Percentiles rank a stretch among this genome's conserved stretches.
phyloP scores from a whole-genome alignment of 2,797 vertebrate genomes.

The Orientallactaga sibirica region DNA sequence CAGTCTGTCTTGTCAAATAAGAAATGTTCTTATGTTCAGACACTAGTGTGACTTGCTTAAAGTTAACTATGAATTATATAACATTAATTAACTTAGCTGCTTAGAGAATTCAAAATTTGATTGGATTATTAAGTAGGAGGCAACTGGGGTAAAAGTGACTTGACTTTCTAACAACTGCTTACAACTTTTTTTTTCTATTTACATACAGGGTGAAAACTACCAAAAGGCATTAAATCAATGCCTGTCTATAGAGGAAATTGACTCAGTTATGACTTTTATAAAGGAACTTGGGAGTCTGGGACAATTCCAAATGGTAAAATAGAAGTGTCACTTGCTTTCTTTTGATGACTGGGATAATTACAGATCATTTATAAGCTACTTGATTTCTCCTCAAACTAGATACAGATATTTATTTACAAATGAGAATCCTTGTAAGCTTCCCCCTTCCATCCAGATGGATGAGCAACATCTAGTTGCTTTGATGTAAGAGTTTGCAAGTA shows the following conservation, averaged over 20 bases:
- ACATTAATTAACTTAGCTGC: not conserved
- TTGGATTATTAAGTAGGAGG: not conserved
- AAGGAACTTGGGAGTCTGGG: constrained; percentile 90
- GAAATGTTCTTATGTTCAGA: not conserved
- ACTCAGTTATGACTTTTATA: constrained; percentile 90
- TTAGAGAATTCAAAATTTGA: constrained; percentile 17
- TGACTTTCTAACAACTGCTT: not conserved
- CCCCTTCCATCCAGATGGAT: constrained; percentile 64
- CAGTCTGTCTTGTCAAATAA: not conserved
- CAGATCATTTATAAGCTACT: constrained; percentile 54
- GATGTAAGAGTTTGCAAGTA: constrained; percentile 38
- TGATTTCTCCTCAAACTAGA: constrained; percentile 46
- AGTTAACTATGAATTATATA: not conserved
- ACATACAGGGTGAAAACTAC: constrained; percentile 88
- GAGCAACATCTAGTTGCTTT: constrained; percentile 43
- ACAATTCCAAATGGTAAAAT: constrained; percentile 93
- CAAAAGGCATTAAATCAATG: constrained; percentile 86
- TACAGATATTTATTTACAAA: constrained; percentile 71
- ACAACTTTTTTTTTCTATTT: constrained; percentile 43
- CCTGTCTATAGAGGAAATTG: constrained; percentile 90
- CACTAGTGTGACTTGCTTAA: not conserved
- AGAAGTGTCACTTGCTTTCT: constrained; percentile 62
- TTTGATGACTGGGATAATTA: constrained; percentile 51
- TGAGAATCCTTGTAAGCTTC: constrained; percentile 53
- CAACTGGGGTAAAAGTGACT: not conserved